Evolutionary conservation across 1,140 invertebrate genomes (phyloP), one percentile per base, ranked within the genome.

Genomic region (Lasioglossum baleicum): DNA sequence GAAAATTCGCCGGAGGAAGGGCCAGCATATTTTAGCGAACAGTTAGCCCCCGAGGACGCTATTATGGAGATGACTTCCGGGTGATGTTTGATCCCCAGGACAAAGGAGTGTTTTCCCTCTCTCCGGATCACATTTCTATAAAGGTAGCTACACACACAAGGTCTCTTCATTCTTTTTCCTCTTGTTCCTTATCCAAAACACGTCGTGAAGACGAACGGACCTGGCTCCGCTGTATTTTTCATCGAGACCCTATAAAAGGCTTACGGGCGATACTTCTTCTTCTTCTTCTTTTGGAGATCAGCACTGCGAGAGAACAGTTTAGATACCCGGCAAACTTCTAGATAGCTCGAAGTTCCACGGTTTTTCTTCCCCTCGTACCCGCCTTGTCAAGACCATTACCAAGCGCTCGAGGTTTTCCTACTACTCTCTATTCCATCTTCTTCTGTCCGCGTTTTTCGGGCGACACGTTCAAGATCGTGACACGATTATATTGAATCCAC

Each of bases 401-500:
- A 53, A 42, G 1, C 22, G 7, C 31, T 17, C 8, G n/a, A n/a
- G 22, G 6, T 20, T 51, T 58, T 68, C n/a, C 15, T 1, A 7
- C 56, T 5, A 7, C 51, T 7, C 13, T 15, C 5, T 15, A 8
- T 15, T 48, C 40, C 42, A 26, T 31, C 15, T 20, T 17, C 20
- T 17, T 2, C 42, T 20, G 13, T 2, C 40, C 13, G 2, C n/a
- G 58, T 44, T n/a, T 35, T 7, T 42, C 2, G 63, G 13, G n/a
- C 15, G 4, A 63, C 22, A 26, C 15, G n/a, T 22, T 42, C 20
- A 48, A 58, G 58, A 77, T 77, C 44, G 22, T 13, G 51, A 60
- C 40, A 15, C 31, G 75, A 63, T 71, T 78, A 63, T 63, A 71
- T 71, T 64, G 75, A 78, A 71, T 53, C 70, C 58, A 35, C 75